Conservation (phyloP, 2,888 invertebrate species). For the Pyrochroa serraticornis region DNA sequence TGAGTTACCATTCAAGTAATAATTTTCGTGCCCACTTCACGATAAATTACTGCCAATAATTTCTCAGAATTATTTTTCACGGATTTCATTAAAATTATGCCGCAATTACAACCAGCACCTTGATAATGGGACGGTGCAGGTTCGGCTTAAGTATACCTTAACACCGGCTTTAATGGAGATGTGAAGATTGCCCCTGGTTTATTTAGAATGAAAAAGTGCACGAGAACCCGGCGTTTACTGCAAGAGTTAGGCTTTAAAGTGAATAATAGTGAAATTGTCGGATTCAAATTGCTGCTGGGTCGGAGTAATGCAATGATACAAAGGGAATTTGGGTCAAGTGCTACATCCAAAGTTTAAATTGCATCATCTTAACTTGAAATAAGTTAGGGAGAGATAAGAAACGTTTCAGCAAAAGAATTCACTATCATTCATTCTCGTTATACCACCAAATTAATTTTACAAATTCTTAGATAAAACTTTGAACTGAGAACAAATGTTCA, state of each 20-base stretch:
- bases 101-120: neutral
- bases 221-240: too few species aligned
- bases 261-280: constrained; percentile 34
- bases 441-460: constrained; percentile 45
- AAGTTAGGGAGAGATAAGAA: constrained; percentile 46
- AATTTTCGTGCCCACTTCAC: constrained; percentile 13
- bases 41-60: constrained; percentile 1
- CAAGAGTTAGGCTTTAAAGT: constrained; percentile 1
- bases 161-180: constrained; percentile 12
- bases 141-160: constrained; percentile 6
- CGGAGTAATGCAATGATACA: constrained; percentile 41
- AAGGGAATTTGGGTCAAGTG: constrained; percentile 46
- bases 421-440: constrained; percentile 44
- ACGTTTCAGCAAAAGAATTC: constrained; percentile 42
- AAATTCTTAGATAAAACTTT: constrained; percentile 44
- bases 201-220: neutral
- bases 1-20: constrained; percentile 17
- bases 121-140: neutral
- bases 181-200: constrained; percentile 10
- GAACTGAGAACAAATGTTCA: constrained; percentile 39
- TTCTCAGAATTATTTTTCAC: constrained; percentile 8
- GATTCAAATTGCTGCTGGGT: constrained; percentile 37
- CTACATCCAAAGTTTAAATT: constrained; percentile 49
- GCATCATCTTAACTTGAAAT: constrained; percentile 47
- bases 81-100: constrained; percentile 1